phyloP scores from a whole-genome alignment of 35 echinoderm and acorn worm genomes.

The Apostichopus californicus region DNA sequence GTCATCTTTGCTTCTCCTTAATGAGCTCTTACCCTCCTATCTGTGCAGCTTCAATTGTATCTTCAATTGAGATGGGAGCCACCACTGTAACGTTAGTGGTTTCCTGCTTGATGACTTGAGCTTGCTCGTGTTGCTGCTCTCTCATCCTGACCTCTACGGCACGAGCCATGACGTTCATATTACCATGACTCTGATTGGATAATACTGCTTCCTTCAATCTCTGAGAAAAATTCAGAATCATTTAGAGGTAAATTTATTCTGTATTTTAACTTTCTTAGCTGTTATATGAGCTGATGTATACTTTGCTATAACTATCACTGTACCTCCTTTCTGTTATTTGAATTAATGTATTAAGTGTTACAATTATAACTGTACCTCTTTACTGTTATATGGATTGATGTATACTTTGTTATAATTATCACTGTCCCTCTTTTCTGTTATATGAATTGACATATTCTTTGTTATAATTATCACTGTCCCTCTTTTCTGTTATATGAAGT shows the following conservation, averaged over 20 bases:
- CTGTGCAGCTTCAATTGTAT: background rate
- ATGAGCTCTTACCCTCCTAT: background rate
- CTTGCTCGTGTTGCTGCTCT: constrained; percentile 58
- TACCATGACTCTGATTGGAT: constrained; percentile 81
- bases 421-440: no score
- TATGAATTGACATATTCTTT: no score
- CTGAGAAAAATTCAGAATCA: constrained; percentile 22
- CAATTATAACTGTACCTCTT: no score
- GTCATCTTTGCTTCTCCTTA: no score
- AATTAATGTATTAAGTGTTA: no score
- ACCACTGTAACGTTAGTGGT: constrained; percentile 10
- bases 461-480: background rate
- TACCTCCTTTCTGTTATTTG: no score
- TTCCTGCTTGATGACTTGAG: background rate
- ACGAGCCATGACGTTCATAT: constrained; percentile 90
- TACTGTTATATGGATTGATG: no score
- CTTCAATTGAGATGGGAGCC: background rate
- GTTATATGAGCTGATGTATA: no score
- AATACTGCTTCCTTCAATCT: constrained; percentile 78
- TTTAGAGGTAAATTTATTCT: no score
- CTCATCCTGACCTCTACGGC: constrained; percentile 85
- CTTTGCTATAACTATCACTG: no score
- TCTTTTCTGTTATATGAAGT: background rate
- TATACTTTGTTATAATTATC: no score
- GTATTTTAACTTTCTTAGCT: no score